phyloP scores from a whole-genome alignment of 2,888 invertebrate species.

The Biston betularia region DNA sequence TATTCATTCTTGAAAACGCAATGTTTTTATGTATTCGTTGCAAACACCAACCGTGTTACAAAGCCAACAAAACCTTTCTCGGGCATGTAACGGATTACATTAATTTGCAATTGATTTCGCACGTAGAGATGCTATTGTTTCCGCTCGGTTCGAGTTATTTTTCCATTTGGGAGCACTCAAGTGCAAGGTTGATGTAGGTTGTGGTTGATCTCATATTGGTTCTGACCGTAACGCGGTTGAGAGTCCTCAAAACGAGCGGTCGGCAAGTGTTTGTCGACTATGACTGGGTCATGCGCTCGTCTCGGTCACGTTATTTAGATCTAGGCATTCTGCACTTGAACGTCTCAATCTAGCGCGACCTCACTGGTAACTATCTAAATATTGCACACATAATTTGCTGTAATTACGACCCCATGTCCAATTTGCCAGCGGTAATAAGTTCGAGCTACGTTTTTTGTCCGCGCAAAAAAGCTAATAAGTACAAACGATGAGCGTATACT shows the following conservation, averaged over 20 bases:
- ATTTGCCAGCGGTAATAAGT: constrained; percentile 76
- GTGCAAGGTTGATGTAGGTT: constrained; percentile 69
- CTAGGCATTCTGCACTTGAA: constrained; percentile 36
- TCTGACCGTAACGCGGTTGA: constrained; percentile 61
- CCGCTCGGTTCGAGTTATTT: constrained; percentile 66
- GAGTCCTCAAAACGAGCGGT: constrained; percentile 52
- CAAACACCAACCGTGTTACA: constrained; percentile 44
- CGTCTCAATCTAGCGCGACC: constrained; percentile 41
- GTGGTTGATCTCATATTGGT: constrained; percentile 65
- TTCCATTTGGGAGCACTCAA: constrained; percentile 62
- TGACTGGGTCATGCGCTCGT: constrained; percentile 43
- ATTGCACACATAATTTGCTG: constrained; percentile 61
- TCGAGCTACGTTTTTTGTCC: constrained; percentile 67
- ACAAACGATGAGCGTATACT: constrained; percentile 75
- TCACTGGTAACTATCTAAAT: constrained; percentile 60
- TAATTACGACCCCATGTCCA: constrained; percentile 75
- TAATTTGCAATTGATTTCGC: constrained; percentile 72
- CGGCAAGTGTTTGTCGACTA: constrained; percentile 45
- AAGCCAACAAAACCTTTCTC: constrained; percentile 54
- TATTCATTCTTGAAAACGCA: constrained; percentile 32
- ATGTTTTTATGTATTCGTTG: constrained; percentile 41
- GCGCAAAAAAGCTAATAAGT: constrained; percentile 65
- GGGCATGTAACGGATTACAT: constrained; percentile 69
- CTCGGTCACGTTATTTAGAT: constrained; percentile 39
- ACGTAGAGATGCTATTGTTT: constrained; percentile 70